Conservation (phyloP, 2,113 vertebrate species). For the Halichoerus grypus region DNA sequence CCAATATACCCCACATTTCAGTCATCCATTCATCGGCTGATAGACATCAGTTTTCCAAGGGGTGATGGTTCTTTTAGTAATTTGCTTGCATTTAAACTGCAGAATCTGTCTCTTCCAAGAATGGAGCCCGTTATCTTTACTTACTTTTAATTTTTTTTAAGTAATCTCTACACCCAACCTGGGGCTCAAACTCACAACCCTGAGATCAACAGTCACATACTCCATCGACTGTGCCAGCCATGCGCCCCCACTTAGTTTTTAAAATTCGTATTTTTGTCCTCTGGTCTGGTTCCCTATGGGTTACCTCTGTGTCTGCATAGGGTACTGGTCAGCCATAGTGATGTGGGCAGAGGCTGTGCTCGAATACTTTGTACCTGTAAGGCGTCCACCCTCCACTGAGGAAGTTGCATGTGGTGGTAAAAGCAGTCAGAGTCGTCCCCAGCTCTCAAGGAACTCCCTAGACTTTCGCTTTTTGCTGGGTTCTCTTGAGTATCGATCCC, state of each 20-base stretch:
- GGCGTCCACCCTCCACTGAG: background rate
- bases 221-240: background rate
- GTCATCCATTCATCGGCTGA: background rate
- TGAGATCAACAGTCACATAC: background rate
- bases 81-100: background rate
- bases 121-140: background rate
- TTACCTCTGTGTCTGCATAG: background rate
- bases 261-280: background rate
- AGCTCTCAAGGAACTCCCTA: background rate
- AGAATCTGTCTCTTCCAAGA: background rate
- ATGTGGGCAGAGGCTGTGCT: background rate
- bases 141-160: background rate
- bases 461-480: background rate
- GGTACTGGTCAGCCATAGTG: background rate
- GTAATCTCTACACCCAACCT: background rate
- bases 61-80: background rate
- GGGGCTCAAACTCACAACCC: background rate
- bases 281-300: background rate
- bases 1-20: background rate
- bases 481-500: background rate
- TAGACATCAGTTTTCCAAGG: background rate
- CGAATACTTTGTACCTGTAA: background rate
- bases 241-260: background rate
- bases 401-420: background rate
- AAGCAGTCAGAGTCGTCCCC: background rate